Conservation (phyloP, 2,888 invertebrate species). For the Chironomus tentans region DNA sequence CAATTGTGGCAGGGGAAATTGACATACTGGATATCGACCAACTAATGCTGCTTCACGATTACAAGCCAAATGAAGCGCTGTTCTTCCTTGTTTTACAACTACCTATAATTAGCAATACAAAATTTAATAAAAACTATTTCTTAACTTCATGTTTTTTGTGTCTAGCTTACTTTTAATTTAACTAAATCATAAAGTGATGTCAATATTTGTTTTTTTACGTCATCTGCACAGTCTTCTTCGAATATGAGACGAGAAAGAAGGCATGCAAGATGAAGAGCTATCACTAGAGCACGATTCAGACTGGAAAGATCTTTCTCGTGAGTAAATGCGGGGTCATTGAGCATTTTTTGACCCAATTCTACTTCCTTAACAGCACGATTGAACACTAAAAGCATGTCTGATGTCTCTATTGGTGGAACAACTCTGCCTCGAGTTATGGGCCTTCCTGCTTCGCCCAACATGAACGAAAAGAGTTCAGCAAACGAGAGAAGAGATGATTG, state of each 20-base stretch:
- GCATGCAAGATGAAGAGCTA: conserved; percentile 75
- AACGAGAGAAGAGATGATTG: conserved; percentile 90
- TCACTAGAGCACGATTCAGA: conserved; percentile 74
- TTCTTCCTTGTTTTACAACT: conserved; percentile 53
- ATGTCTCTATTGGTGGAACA: conserved; percentile 70
- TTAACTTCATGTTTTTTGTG: background rate
- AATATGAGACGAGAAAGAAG: conserved; percentile 59
- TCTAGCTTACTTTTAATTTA: conserved; percentile 50
- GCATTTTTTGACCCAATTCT: conserved; percentile 52
- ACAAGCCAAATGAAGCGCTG: conserved; percentile 75
- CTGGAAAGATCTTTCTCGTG: conserved; percentile 61
- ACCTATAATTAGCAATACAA: conserved; percentile 37
- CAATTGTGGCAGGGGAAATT: conserved; percentile 59
- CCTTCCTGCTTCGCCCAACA: conserved; percentile 79
- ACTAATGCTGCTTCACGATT: conserved; percentile 63
- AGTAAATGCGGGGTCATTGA: conserved; percentile 46
- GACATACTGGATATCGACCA: conserved; percentile 58
- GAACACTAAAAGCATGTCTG: conserved; percentile 75
- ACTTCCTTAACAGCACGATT: conserved; percentile 71
- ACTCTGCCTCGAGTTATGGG: conserved; percentile 59
- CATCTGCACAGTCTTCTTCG: conserved; percentile 45
- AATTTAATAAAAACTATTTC: conserved; percentile 4
- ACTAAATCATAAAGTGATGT: conserved; percentile 68
- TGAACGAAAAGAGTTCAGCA: conserved; percentile 88
- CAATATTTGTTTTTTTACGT: conserved; percentile 52